Percentiles rank a stretch among this genome's conserved stretches.
Conservation (phyloP, 2,797 vertebrate genomes). For the Melanotaenia nigrans region DNA sequence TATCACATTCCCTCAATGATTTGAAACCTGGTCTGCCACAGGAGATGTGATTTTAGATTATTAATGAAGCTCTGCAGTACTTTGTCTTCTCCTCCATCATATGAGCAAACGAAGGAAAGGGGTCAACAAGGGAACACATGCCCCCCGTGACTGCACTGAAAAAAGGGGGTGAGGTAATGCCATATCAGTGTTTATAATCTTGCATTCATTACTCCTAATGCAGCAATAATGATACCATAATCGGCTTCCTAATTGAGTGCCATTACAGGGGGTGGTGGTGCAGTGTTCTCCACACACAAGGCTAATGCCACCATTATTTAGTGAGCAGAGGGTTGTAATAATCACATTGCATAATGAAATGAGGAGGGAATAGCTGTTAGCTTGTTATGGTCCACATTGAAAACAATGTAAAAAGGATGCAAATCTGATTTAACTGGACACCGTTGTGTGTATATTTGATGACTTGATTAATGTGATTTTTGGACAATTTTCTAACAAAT, state of each 20-base stretch:
- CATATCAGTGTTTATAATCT: slow-evolving; percentile 60
- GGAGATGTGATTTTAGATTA: slow-evolving; percentile 71
- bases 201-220: slow-evolving; percentile 73
- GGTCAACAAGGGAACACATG: slow-evolving; percentile 51
- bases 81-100: slow-evolving; percentile 52
- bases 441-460: neutral
- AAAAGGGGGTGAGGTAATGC: slow-evolving; percentile 63
- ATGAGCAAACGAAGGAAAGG: slow-evolving; percentile 38
- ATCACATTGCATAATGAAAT: slow-evolving; percentile 33
- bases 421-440: slow-evolving; percentile 1
- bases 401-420: slow-evolving; percentile 11
- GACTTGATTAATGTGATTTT: slow-evolving; percentile 10
- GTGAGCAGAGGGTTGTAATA: slow-evolving; percentile 36
- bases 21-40: slow-evolving; percentile 58
- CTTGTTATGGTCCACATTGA: slow-evolving; percentile 23
- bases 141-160: slow-evolving; percentile 56
- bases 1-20: slow-evolving; percentile 59
- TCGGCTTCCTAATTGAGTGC: slow-evolving; percentile 70
- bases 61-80: slow-evolving; percentile 66
- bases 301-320: slow-evolving; percentile 60
- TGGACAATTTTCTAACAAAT: slow-evolving; percentile 28
- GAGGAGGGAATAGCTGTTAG: slow-evolving; percentile 43
- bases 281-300: slow-evolving; percentile 49
- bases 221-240: slow-evolving; percentile 62
- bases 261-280: slow-evolving; percentile 58